These are phyloP conservation scores for Prosapia bicincta DNA, from an alignment of 2,888 invertebrate genomes.

Conservation along the genomic window DNA sequence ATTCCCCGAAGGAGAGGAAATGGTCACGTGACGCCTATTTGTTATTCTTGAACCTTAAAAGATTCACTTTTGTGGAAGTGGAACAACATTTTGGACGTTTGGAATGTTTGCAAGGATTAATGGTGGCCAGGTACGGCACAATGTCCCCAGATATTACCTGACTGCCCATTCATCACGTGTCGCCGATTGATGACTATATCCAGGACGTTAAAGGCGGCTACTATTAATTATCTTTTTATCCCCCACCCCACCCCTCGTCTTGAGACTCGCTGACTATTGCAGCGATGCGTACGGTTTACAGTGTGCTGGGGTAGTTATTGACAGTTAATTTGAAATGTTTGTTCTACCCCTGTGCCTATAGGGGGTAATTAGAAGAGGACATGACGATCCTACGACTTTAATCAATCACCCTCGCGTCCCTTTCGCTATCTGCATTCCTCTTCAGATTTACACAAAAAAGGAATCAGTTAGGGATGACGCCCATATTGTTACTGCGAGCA, in stretches of 20 bases:
- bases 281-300: no score
- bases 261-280: no score
- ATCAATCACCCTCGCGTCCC: no score
- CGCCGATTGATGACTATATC: constrained; percentile 20
- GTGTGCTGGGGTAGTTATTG: background rate
- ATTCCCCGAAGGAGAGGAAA: background rate
- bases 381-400: no score
- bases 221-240: constrained; percentile 25
- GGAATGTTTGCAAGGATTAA: constrained; percentile 12
- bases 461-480: no score
- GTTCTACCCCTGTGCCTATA: background rate
- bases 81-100: background rate
- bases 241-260: constrained; percentile 7
- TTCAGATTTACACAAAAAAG: no score
- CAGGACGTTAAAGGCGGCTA: background rate
- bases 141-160: constrained; percentile 22
- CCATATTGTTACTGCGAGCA: no score
- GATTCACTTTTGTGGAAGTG: constrained; percentile 2
- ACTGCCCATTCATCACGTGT: background rate
- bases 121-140: constrained; percentile 18
- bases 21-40: constrained; percentile 12
- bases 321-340: background rate
- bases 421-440: no score
- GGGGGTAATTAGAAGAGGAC: no score
- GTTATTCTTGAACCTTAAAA: constrained; percentile 21